Percentiles rank a stretch among this genome's conserved stretches.
Evolutionary conservation across 1,140 invertebrate species (phyloP).

Genomic region (Limonius californicus): DNA sequence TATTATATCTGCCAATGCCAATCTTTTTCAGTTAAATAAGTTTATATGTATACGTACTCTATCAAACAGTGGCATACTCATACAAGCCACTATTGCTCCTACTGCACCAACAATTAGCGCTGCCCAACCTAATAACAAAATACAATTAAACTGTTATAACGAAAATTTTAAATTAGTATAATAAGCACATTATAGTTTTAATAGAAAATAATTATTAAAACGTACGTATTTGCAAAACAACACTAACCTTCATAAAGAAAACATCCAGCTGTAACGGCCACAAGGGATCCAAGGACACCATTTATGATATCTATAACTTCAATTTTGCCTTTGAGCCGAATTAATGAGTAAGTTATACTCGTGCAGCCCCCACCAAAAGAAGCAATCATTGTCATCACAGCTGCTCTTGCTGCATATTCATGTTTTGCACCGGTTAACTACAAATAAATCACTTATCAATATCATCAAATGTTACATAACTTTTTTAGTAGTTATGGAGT

Average conservation of each 20-base stretch:
- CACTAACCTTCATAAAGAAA: slow-evolving; percentile 65
- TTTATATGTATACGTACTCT: too few species aligned
- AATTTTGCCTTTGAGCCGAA: slow-evolving; percentile 67
- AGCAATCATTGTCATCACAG: slow-evolving; percentile 83
- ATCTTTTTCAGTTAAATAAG: too few species aligned
- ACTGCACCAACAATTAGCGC: slow-evolving; percentile 77
- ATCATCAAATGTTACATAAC: background rate
- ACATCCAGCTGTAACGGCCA: slow-evolving; percentile 88
- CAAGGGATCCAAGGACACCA: slow-evolving; percentile 80
- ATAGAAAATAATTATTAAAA: too few species aligned
- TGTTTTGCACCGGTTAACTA: slow-evolving; percentile 69
- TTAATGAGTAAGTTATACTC: slow-evolving; percentile 64
- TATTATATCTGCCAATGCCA: too few species aligned
- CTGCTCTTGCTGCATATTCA: slow-evolving; percentile 84
- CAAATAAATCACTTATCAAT: slow-evolving; percentile 21
- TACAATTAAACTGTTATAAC: too few species aligned
- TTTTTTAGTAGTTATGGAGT: too few species aligned
- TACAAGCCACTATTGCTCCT: slow-evolving; percentile 69
- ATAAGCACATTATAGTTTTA: too few species aligned
- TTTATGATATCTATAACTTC: slow-evolving; percentile 86
- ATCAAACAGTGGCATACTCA: slow-evolving; percentile 70
- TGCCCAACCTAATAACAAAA: slow-evolving; percentile 71
- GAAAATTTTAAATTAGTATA: too few species aligned
- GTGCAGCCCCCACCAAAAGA: slow-evolving; percentile 83
- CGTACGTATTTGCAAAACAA: too few species aligned